A percentile compares a stretch with the other conserved stretches of the same genome.
Conservation (phyloP, 1,140 invertebrate species). For the Polyergus mexicanus region DNA sequence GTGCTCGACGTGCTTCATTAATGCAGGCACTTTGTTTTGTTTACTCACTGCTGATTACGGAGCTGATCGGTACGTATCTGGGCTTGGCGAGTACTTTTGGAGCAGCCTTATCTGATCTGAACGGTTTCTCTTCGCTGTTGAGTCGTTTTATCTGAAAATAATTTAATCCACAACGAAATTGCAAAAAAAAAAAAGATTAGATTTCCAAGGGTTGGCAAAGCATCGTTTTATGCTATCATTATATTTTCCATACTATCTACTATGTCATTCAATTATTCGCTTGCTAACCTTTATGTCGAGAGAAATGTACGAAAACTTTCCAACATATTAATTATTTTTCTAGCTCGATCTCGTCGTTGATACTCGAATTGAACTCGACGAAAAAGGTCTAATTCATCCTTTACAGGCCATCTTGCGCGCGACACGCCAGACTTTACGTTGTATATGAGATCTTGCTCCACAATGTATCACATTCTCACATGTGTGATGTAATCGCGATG, state of each 20-base stretch:
- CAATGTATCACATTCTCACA: background rate
- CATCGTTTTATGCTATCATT: background rate
- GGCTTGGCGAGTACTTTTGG: constrained; percentile 74
- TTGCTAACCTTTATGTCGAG: constrained; percentile 14
- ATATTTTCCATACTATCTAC: background rate
- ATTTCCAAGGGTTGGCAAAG: background rate
- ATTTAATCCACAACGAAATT: background rate
- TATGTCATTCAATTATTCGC: background rate
- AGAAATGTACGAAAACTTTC: background rate
- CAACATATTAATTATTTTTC: constrained; percentile 13
- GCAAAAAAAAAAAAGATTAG: background rate
- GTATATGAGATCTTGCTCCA: background rate
- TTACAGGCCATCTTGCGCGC: background rate
- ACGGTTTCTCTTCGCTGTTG: constrained; percentile 68
- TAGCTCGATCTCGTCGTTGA: background rate
- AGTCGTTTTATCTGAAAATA: constrained; percentile 76
- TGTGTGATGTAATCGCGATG: background rate
- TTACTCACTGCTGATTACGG: constrained; percentile 80
- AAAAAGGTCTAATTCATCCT: background rate
- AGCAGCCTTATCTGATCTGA: constrained; percentile 64
- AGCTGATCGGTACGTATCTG: constrained; percentile 72
- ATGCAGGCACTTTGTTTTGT: constrained; percentile 59
- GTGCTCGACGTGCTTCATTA: constrained; percentile 57
- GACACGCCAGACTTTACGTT: constrained; percentile 6
- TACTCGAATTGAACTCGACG: background rate